Evolutionary conservation across 2,797 vertebrate species (phyloP).

Genomic region (Lerista edwardsae): DNA sequence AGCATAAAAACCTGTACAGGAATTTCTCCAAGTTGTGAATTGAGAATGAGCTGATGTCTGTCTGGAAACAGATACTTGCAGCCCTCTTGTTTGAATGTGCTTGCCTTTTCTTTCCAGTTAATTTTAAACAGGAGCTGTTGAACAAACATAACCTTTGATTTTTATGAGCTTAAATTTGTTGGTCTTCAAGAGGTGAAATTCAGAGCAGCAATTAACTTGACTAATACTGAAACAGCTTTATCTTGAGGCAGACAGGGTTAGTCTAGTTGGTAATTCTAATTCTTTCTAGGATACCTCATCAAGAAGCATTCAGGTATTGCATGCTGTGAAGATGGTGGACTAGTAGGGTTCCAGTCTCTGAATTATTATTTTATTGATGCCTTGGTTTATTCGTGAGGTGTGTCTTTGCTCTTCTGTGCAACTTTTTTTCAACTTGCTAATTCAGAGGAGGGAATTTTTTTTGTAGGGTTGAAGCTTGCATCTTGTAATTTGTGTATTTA

Average conservation of each 20-base stretch:
- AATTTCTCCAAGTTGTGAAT: slow-evolving; percentile 5
- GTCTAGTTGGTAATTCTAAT: neutral
- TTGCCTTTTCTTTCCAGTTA: slow-evolving; percentile 14
- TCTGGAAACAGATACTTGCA: slow-evolving; percentile 22
- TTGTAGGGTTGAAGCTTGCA: neutral
- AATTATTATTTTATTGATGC: slow-evolving; percentile 41
- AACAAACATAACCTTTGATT: slow-evolving; percentile 31
- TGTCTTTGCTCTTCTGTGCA: neutral
- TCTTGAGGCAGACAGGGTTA: neutral
- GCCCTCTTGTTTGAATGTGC: neutral
- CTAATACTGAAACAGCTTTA: neutral
- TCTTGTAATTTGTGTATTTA: slow-evolving; percentile 21
- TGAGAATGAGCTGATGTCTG: slow-evolving; percentile 15
- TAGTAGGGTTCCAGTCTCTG: slow-evolving; percentile 45
- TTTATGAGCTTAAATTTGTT: slow-evolving; percentile 7
- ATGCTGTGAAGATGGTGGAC: slow-evolving; percentile 36
- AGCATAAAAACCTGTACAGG: neutral
- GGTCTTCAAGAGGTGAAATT: slow-evolving; percentile 14
- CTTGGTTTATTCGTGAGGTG: neutral
- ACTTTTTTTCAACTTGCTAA: neutral
- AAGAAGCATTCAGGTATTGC: slow-evolving; percentile 20
- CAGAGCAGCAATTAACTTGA: slow-evolving; percentile 35
- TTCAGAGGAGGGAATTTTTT: neutral
- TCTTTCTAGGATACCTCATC: slow-evolving; percentile 43
- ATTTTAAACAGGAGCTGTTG: slow-evolving; percentile 27